Evolutionary conservation across 64 coral and sea anemone genomes (phyloP), one percentile per base, ranked within the genome.

Genomic region (Actinia equina): DNA sequence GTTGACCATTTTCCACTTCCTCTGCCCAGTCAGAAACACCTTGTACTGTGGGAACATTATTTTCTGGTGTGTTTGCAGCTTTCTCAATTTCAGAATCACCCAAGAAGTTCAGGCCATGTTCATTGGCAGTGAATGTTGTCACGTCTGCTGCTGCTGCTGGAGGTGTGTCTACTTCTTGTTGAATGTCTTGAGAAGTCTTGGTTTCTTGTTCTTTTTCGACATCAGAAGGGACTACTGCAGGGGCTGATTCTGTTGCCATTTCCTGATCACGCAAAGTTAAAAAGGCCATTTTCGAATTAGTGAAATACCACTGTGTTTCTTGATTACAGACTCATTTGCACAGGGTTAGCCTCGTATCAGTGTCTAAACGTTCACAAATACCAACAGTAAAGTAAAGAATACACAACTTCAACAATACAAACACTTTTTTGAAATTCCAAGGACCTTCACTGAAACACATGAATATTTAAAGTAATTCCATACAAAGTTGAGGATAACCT

Each of bases 81-180:
- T 53, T 89, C 17, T 92, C 94, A 5, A 96, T 87, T 82, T 96
- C 94, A 46, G 94, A 96, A 49, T 96, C 94, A 70, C 87, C 90
- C 7, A 96, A 83, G 52, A 96, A 96, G 54, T 96, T 96, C 60
- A 96, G 88, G 10, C 94, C 94, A 85, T 96, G 94, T 65, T 96
- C 94, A 26, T 96, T 96, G 57, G 91, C 91, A 30, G 84, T 88
- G 88, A 98, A 86, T 4, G 83, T 52, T 44, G 95, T 71, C 7
- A 98, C 83, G 26, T 95, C n/a, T n/a, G n/a, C n/a, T n/a, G n/a
- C 83, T 63, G 30, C 83, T 83, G 83, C 86, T 42, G 82, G 82
- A 10, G 85, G 77, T 14, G 84, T 3, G 44, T 55, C 79, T 45
- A 85, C 13, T 14, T 93, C 69, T 74, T 74, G 77, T 13, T 81